These are phyloP conservation scores for Parasteatoda tepidariorum DNA, from an alignment of 1,140 invertebrate genomes.

Conservation along the genomic window DNA sequence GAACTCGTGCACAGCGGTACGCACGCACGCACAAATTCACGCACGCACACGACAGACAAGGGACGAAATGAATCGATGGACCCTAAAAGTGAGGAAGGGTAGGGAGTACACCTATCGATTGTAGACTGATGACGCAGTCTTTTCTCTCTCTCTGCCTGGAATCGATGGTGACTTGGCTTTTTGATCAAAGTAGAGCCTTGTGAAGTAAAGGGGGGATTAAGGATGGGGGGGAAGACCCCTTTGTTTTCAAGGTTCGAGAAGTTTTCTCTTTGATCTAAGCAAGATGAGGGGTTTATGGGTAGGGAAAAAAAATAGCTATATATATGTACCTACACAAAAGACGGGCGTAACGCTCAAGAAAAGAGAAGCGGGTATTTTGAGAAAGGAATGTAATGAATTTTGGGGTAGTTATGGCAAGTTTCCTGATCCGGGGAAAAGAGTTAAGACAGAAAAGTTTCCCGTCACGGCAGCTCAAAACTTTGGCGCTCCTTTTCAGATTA, in stretches of 20 bases:
- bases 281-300: too few relatives aligned
- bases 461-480: neutral
- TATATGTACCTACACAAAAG: too few relatives aligned
- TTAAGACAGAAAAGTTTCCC: neutral
- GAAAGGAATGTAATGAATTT: neutral
- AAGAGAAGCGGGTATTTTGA: neutral
- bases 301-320: too few relatives aligned
- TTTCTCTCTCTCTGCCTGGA: neutral
- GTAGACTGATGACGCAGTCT: constrained; percentile 25
- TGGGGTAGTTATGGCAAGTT: neutral
- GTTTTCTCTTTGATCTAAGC: neutral
- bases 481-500: neutral
- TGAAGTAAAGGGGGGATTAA: neutral
- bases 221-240: neutral
- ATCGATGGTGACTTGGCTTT: neutral
- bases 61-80: constrained; percentile 17
- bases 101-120: constrained; percentile 3
- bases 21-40: constrained; percentile 3
- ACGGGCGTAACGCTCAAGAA: too few relatives aligned
- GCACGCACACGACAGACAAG: neutral
- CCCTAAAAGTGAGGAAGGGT: neutral
- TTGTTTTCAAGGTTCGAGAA: neutral
- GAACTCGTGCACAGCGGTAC: neutral
- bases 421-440: neutral
- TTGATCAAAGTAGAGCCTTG: constrained; percentile 20